phyloP scores from a whole-genome alignment of 2,888 invertebrate genomes.

The Rhodophaea formosa region DNA sequence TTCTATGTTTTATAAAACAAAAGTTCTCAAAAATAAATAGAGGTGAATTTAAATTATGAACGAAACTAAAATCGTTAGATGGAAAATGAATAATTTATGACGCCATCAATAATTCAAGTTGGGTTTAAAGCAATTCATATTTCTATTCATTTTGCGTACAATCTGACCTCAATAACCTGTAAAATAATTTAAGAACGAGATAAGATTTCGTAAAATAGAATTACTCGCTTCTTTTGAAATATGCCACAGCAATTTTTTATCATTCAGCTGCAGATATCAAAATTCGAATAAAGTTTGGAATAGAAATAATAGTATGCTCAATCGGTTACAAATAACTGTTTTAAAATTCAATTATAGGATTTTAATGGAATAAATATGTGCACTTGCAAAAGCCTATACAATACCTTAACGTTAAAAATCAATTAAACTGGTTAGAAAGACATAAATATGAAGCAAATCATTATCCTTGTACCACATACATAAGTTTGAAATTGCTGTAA shows the following conservation, averaged over 20 bases:
- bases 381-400: too few relatives aligned
- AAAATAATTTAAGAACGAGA: background rate
- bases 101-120: background rate
- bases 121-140: constrained; percentile 10
- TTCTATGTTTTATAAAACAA: background rate
- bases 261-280: background rate
- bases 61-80: constrained; percentile 1
- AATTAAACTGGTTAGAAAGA: too few relatives aligned
- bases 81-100: constrained; percentile 4
- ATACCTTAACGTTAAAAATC: too few relatives aligned
- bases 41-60: background rate
- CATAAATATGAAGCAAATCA: too few relatives aligned
- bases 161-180: constrained; percentile 4
- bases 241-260: background rate
- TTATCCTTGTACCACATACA: too few relatives aligned
- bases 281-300: background rate
- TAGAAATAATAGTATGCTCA: too few relatives aligned
- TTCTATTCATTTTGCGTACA: constrained; percentile 12
- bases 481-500: too few relatives aligned
- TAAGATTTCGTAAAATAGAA: background rate
- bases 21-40: background rate
- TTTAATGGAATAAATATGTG: too few relatives aligned
- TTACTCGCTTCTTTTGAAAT: background rate
- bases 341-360: too few relatives aligned
- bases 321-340: too few relatives aligned